Percentiles rank a stretch among this genome's conserved stretches.
Conservation (phyloP, 2,888 invertebrate species). For the Rhogogaster chlorosoma region DNA sequence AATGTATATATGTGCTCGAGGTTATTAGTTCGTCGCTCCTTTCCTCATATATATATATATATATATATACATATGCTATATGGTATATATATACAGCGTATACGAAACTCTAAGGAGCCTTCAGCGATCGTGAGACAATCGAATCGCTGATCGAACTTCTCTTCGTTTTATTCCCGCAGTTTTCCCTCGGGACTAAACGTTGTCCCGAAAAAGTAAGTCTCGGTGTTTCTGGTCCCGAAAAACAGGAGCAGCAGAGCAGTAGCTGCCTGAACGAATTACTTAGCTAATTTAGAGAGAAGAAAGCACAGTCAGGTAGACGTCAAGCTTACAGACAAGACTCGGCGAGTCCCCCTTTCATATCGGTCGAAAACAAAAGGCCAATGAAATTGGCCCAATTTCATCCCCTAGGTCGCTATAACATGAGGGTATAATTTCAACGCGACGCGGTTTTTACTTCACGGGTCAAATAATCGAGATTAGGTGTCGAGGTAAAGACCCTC, state of each 20-base stretch:
- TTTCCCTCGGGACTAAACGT: not conserved
- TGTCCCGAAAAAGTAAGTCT: not conserved
- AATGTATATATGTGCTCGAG: not conserved
- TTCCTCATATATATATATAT: not conserved
- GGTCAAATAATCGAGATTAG: not conserved
- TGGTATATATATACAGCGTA: not conserved
- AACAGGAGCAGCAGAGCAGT: not conserved
- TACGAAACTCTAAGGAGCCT: not conserved
- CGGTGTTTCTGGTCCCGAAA: not conserved
- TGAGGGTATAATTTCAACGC: not conserved
- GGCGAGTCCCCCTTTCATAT: not conserved
- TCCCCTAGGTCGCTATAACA: not conserved
- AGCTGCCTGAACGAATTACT: conserved; percentile 23
- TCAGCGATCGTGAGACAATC: conserved; percentile 4
- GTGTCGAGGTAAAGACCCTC: not conserved
- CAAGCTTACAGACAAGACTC: not conserved
- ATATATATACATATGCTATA: not conserved
- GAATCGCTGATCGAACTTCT: not conserved
- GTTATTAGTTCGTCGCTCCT: conserved; percentile 40
- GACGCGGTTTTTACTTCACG: not conserved
- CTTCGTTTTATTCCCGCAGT: not conserved
- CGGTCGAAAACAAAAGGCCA: not conserved
- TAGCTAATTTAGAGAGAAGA: not conserved
- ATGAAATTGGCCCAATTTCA: not conserved
- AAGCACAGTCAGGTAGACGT: not conserved